A percentile compares a stretch with the other conserved stretches of the same genome.
phyloP scores from a whole-genome alignment of 2,797 vertebrate genomes.

The Characodon lateralis region DNA sequence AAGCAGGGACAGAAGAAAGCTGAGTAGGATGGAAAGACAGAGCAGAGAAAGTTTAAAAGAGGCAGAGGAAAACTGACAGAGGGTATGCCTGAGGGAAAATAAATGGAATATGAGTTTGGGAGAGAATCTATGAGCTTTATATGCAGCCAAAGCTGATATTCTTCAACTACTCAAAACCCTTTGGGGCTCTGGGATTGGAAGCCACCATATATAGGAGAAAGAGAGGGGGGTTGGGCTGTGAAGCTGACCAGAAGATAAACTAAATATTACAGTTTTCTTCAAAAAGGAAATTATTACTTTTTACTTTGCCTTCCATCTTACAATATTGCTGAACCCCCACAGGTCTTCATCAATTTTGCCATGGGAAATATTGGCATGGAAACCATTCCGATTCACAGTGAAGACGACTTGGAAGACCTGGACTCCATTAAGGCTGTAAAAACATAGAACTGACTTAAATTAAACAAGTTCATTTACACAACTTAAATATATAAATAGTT shows the following conservation, averaged over 20 bases:
- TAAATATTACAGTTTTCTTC: neutral
- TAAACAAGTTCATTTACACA: neutral
- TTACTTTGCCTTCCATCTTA: constrained; percentile 19
- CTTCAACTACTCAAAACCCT: constrained; percentile 58
- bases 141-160: constrained; percentile 71
- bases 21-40: constrained; percentile 65
- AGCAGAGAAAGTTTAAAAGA: constrained; percentile 63
- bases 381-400: constrained; percentile 32
- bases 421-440: constrained; percentile 45
- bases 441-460: constrained; percentile 48
- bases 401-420: constrained; percentile 49
- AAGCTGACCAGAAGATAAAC: constrained; percentile 14
- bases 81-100: constrained; percentile 68
- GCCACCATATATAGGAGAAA: constrained; percentile 40
- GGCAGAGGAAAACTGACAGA: constrained; percentile 63
- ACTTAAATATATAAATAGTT: constrained; percentile 12
- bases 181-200: constrained; percentile 61
- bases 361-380: constrained; percentile 81
- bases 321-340: constrained; percentile 45
- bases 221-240: neutral
- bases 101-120: constrained; percentile 73
- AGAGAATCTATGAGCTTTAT: constrained; percentile 67
- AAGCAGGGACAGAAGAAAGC: constrained; percentile 57
- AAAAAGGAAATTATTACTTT: constrained; percentile 5
- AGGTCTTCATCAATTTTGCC: constrained; percentile 99